Evolutionary conservation across 2,797 vertebrate species (phyloP), one percentile per base, ranked within the genome.

Genomic region (Caiman crocodilus): DNA sequence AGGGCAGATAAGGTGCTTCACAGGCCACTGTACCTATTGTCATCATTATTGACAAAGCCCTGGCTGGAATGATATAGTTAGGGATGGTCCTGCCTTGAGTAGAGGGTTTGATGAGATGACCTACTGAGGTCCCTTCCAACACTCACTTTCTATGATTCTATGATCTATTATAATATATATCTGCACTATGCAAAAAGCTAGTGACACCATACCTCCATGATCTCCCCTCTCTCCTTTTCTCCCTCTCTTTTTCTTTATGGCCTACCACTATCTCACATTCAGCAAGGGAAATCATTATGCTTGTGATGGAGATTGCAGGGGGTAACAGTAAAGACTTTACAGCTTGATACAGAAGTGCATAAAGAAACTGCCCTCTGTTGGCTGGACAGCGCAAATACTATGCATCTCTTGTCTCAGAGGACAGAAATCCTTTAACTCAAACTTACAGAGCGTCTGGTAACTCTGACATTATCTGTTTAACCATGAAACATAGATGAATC

Each of bases 281-380:
- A 57, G 28, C 9, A 75, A 65, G 55, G 35, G 25, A 67, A 74
- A 64, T 15, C 76, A 23, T 35, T 61, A 63, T 11, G 23, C 76
- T 18, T 74, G 55, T 84, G 59, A 65, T 50, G 20, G 23, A 23
- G 73, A 73, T 74, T 23, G 59, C 76, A 14, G 56, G 58, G 42
- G 57, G 65, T 77, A 82, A 50, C 67, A 85, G 57, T 32, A 8
- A 65, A 56, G 32, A 35, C 32, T 14, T 26, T 23, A 14, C 65
- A 79, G 75, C 7, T 50, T 64, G 59, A 13, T 74, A 58, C 55
- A 87, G 82, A 81, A 75, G 55, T 79, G 42, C 14, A 76, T 83
- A 86, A 56, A 78, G 65, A 78, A 91, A 30, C 76, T 91, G 89
- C 89, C 89, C 89, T 91, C 89, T 91, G 75, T 75, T 91, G 89